Base-by-base conservation (phyloP, 2,113 vertebrate species). In the Hirundichthys speculiger region DNA sequence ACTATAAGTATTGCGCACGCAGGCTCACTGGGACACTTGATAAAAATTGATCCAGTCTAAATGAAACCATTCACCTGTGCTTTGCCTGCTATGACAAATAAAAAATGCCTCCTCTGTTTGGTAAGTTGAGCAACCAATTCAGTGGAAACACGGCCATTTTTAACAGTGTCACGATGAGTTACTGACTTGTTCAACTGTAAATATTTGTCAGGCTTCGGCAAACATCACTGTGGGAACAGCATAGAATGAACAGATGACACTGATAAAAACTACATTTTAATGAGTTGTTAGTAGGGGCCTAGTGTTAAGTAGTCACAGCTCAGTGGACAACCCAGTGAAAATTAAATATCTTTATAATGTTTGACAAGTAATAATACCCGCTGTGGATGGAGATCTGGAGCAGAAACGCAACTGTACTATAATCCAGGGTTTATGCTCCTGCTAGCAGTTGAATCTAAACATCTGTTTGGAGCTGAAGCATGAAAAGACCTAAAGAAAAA, bases 21-120 rank as follows among this genome's bases (percentile, higher is more conserved):
- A 16, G 25, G 19, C 60, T 50, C 52, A 15, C 46, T 16, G 46
- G 27, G 60, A 61, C 56, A 39, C 48, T 69, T 39, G 41, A 71
- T 62, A 39, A 45, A n/a, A 63, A 34, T 21, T 8, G 56, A 69
- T 53, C 14, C 21, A 47, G 27, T 20, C 22, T 40, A 45, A 62
- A 70, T 48, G 34, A 41, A 58, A 57, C 18, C 19, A 24, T 38
- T 50, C 52, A 55, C 42, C n/a, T 49, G 42, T 42, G 51, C 13
- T 42, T 49, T 50, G 13, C 24, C 22, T 34, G 50, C 16, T 19
- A 24, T 53, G 22, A 60, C 2, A 13, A 30, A 25, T 20, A 5
- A 53, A 53, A 19, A 22, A 49, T 4, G 25, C 19, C 22, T 41
- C 13, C 21, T 41, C 16, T 34, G 18, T 41, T 21, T 57, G 16